Percentiles rank a stretch among this genome's conserved stretches.
Evolutionary conservation across 2,888 invertebrate genomes (phyloP).

Genomic region (Latrodectus hesperus): DNA sequence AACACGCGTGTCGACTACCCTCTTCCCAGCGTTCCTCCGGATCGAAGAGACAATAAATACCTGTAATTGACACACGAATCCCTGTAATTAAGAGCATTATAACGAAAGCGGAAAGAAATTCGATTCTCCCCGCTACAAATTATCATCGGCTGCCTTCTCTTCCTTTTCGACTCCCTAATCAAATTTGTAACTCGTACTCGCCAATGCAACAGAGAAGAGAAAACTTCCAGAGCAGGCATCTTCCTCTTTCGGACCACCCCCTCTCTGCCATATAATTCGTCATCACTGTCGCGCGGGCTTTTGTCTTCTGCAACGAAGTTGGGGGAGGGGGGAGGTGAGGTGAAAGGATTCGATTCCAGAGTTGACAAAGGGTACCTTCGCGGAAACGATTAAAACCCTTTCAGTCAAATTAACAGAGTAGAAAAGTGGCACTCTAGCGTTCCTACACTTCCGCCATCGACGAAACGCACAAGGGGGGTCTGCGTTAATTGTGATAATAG

Average conservation of each 20-base stretch:
- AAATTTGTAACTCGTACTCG: constrained; percentile 16
- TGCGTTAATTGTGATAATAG: too few species aligned
- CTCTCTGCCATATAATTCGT: background rate
- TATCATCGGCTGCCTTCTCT: background rate
- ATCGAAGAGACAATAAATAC: background rate
- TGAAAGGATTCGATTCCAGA: constrained; percentile 11
- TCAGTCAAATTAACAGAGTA: constrained; percentile 28
- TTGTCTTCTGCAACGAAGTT: background rate
- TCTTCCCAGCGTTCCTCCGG: background rate
- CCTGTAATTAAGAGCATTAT: constrained; percentile 39
- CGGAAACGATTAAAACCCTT: constrained; percentile 26
- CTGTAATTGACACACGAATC: constrained; percentile 17
- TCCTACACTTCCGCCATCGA: too few species aligned
- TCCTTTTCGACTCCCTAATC: constrained; percentile 7
- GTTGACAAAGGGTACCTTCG: constrained; percentile 17
- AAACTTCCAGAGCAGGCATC: too few species aligned
- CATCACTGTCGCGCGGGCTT: constrained; percentile 4
- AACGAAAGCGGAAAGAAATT: constrained; percentile 40
- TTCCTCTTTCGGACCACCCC: too few species aligned
- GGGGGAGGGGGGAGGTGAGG: too few species aligned
- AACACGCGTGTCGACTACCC: too few species aligned
- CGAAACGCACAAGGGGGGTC: too few species aligned
- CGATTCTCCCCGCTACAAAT: constrained; percentile 27
- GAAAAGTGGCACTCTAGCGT: constrained; percentile 5
- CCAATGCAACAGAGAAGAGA: too few species aligned